Percentiles rank a stretch among this genome's conserved stretches.
Evolutionary conservation across 2,797 vertebrate species (phyloP).

Genomic region (Hafferia zeledoni): DNA sequence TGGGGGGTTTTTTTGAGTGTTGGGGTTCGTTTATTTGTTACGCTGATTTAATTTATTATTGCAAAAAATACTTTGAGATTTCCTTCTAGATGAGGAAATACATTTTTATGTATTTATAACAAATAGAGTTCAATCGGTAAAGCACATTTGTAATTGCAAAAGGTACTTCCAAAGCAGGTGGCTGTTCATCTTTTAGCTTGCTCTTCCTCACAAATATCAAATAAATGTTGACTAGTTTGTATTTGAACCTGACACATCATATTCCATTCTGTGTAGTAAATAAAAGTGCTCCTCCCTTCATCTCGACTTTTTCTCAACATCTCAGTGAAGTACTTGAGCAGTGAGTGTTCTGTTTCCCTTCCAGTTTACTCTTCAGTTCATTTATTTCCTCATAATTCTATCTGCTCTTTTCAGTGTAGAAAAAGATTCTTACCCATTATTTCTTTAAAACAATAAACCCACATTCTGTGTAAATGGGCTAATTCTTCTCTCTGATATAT

Average conservation of each 20-base stretch:
- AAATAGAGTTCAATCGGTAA: neutral
- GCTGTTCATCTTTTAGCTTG: neutral
- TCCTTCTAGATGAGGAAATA: neutral
- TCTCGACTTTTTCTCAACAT: slow-evolving; percentile 25
- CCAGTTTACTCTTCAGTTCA: neutral
- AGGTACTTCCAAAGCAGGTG: slow-evolving; percentile 48
- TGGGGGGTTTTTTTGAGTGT: neutral
- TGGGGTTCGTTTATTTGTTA: neutral
- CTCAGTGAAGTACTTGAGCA: slow-evolving; percentile 10
- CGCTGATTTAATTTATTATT: neutral
- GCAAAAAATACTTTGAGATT: neutral
- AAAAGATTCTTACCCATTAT: neutral
- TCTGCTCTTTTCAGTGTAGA: neutral
- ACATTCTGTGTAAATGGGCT: neutral
- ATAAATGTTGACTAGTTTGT: neutral
- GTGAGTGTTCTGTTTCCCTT: neutral
- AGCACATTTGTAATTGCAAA: neutral
- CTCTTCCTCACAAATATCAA: neutral
- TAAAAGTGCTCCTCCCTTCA: slow-evolving; percentile 76
- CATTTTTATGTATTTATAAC: neutral
- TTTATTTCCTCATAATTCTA: slow-evolving; percentile 14
- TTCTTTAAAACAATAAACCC: neutral
- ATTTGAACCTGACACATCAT: slow-evolving; percentile 44
- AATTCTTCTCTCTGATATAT: neutral
- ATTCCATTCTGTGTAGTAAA: slow-evolving; percentile 72